These are phyloP conservation scores for Choreutis nemorana DNA, from an alignment of 2,888 invertebrate genomes.

Conservation along the genomic window DNA sequence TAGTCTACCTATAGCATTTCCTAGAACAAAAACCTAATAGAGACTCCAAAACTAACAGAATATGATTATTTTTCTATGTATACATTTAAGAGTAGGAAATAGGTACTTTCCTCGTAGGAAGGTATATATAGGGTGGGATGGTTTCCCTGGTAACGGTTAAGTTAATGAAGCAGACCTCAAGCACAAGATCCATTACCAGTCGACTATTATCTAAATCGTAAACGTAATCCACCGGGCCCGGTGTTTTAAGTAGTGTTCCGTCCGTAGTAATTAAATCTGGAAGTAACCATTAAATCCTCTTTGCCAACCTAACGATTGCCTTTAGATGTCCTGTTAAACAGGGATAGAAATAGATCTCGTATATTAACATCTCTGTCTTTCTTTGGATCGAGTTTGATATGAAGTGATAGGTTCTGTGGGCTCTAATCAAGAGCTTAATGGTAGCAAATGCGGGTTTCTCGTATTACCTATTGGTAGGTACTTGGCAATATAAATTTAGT, in stretches of 20 bases:
- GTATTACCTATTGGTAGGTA: constrained; percentile 4
- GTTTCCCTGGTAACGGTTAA: constrained; percentile 12
- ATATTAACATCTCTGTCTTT: too few relatives aligned
- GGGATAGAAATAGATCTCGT: too few relatives aligned
- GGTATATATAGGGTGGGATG: constrained; percentile 7
- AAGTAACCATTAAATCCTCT: constrained; percentile 43
- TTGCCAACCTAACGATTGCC: too few relatives aligned
- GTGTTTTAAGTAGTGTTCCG: constrained; percentile 19
- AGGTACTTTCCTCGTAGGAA: constrained; percentile 3
- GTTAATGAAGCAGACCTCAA: constrained; percentile 16
- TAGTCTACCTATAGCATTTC: too few relatives aligned
- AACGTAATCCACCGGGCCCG: too few relatives aligned
- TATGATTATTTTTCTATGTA: too few relatives aligned
- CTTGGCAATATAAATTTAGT: background rate
- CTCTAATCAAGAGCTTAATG: constrained; percentile 45
- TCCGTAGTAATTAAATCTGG: constrained; percentile 44
- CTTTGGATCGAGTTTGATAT: too few relatives aligned
- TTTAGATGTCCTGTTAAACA: too few relatives aligned
- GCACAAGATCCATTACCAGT: constrained; percentile 30
- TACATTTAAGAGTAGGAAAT: too few relatives aligned
- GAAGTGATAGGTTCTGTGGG: too few relatives aligned
- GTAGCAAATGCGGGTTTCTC: constrained; percentile 22
- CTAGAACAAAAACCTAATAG: too few relatives aligned
- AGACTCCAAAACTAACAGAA: too few relatives aligned
- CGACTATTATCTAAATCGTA: constrained; percentile 25